Evolutionary conservation across 2,888 invertebrate genomes (phyloP).

Genomic region (Ariolimax columbianus): DNA sequence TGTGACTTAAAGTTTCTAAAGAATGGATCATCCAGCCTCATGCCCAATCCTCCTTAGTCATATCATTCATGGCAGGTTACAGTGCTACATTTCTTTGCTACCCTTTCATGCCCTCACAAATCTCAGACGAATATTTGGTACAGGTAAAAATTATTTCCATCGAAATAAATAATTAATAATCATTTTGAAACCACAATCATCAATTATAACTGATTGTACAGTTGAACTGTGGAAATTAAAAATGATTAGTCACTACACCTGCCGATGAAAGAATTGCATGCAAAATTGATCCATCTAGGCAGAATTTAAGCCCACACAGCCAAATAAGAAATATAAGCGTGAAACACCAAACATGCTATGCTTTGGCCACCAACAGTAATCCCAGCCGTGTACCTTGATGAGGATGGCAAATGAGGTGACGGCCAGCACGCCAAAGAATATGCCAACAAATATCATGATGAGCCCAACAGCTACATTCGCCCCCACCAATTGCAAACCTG

Average conservation of each 20-base stretch:
- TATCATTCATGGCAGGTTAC: no score
- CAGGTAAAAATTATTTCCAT: no score
- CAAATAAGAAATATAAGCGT: background rate
- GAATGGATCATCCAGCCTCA: no score
- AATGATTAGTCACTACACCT: no score
- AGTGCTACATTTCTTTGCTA: no score
- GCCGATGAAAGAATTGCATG: background rate
- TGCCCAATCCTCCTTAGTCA: no score
- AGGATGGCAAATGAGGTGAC: slow-evolving; percentile 84
- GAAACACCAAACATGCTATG: background rate
- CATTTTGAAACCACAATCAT: background rate
- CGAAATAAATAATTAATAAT: no score
- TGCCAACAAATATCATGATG: slow-evolving; percentile 87
- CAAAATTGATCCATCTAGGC: background rate
- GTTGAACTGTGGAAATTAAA: no score
- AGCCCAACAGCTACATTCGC: slow-evolving; percentile 86
- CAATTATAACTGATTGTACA: no score
- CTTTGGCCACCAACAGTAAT: background rate
- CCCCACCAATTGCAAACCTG: slow-evolving; percentile 83
- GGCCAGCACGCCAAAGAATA: slow-evolving; percentile 69
- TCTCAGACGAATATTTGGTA: no score
- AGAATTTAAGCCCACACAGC: background rate
- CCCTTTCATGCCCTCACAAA: no score
- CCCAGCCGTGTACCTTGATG: slow-evolving; percentile 85
- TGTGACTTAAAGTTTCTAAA: no score